These are phyloP conservation scores for Trissolcus basalis DNA, from an alignment of 1,140 invertebrate genomes.

Conservation along the genomic window DNA sequence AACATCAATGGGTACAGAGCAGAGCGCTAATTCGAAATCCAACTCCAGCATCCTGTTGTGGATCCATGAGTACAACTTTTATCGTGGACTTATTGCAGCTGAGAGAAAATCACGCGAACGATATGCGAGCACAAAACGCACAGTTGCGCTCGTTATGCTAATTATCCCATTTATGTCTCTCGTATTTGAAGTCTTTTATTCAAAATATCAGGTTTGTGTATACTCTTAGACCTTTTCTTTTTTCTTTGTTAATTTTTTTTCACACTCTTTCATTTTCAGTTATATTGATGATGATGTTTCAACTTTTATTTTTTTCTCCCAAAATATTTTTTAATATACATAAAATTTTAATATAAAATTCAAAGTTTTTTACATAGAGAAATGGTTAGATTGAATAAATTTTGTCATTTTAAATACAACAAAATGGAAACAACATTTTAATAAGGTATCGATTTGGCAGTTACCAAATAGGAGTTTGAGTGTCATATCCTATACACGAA, in stretches of 20 bases:
- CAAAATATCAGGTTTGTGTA: constrained; percentile 43
- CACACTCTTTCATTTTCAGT: neutral
- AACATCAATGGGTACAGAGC: constrained; percentile 28
- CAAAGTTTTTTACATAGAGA: no score
- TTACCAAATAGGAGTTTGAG: constrained; percentile 18
- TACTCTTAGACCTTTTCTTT: constrained; percentile 4
- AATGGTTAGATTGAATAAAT: no score
- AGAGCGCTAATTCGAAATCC: constrained; percentile 25
- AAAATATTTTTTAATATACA: no score
- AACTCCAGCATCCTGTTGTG: constrained; percentile 39
- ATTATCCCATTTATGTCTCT: constrained; percentile 41
- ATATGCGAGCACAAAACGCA: constrained; percentile 10
- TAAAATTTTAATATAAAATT: no score
- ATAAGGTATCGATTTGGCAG: constrained; percentile 25
- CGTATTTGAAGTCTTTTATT: constrained; percentile 38
- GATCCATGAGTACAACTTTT: constrained; percentile 60
- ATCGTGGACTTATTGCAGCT: constrained; percentile 22
- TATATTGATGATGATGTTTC: no score
- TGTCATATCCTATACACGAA: constrained; percentile 23
- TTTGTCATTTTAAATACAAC: neutral
- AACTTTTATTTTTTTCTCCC: no score
- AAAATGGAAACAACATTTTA: constrained; percentile 11
- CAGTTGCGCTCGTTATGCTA: constrained; percentile 33
- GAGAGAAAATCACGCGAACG: constrained; percentile 24
- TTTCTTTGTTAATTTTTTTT: constrained; percentile 10